phyloP scores from a whole-genome alignment of 2,888 invertebrate species.

The Clitarchus hookeri region DNA sequence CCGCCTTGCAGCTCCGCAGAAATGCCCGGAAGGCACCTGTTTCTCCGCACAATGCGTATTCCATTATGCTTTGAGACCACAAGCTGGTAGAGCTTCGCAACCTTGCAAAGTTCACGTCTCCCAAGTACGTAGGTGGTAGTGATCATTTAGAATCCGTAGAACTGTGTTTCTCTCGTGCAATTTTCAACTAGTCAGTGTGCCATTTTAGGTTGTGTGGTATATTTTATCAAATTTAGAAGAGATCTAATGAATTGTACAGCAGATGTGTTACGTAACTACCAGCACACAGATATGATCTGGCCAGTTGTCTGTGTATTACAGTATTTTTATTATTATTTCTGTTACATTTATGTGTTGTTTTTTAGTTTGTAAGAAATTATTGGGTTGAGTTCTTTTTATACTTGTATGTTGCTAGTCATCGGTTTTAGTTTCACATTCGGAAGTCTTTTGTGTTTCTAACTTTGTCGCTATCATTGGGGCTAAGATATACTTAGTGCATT shows the following conservation, averaged over 20 bases:
- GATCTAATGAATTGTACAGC: not conserved
- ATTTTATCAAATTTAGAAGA: not conserved
- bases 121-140: not conserved
- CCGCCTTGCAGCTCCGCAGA: not conserved
- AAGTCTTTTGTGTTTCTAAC: not conserved
- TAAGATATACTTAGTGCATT: not conserved
- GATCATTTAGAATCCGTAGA: not conserved
- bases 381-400: not conserved
- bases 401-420: not conserved
- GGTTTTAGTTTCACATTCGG: not conserved
- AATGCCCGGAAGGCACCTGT: too few relatives aligned
- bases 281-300: constrained; percentile 7
- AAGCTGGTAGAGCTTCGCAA: too few relatives aligned
- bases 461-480: not conserved
- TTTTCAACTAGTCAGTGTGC: not conserved
- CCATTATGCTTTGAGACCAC: too few relatives aligned
- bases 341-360: not conserved
- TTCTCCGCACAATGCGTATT: too few relatives aligned
- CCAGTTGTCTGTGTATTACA: constrained; percentile 1
- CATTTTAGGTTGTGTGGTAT: not conserved
- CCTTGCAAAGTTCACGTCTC: too few relatives aligned
- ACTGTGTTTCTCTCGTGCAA: not conserved
- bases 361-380: not conserved
- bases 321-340: not conserved
- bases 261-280: not conserved